Base-by-base conservation (phyloP, 92 coral and sea anemone species). In the Palythoa heliodiscus region DNA sequence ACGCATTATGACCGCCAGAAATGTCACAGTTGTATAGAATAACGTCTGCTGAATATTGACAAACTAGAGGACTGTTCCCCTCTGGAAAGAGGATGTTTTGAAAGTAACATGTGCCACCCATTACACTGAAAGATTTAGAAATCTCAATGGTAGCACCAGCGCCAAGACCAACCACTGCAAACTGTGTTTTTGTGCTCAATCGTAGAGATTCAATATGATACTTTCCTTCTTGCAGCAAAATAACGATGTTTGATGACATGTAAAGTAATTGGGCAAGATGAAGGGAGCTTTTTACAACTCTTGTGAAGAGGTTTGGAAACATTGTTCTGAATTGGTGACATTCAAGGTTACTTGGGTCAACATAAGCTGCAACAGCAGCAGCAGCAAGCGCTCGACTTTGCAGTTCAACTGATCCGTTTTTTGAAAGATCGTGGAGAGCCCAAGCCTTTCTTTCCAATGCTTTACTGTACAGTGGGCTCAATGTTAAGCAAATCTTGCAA, bases 381-480 rank as follows among this genome's bases (percentile, higher is more conserved):
- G 50, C 50, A 1, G 7, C 50, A 43, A 43, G 50, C 4, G 50
- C 50, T 43, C 50, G 50, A 0, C 7, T 5, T 43, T 43, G 50
- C 50, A 43, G 50, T 3, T 43, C 50, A 43, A 43, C 5, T 43
- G 50, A 43, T 43, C 50, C 50, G 5, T 43, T 43, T 43, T 3
- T 43, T 43, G 50, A 43, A 8, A 43, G 3, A 43, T 43, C 50
- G 4, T 43, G 50, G 0, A 43, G 91, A 47, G 97, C 93, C 97
- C 95, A 93, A 5, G 97, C 95, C 57, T 93, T 93, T 5, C 95
- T 89, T 82, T 13, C 75, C 77, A 93, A 60, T 1, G 97, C 97
- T 82, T 93, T 93, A 43, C 67, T 72, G 87, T 77, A 87, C 35
- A 22, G 3, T 47, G 89, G 81, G n/a, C 87, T 63, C n/a, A 89